phyloP scores from a whole-genome alignment of 2,797 vertebrate species.

The Botia kubotai region DNA sequence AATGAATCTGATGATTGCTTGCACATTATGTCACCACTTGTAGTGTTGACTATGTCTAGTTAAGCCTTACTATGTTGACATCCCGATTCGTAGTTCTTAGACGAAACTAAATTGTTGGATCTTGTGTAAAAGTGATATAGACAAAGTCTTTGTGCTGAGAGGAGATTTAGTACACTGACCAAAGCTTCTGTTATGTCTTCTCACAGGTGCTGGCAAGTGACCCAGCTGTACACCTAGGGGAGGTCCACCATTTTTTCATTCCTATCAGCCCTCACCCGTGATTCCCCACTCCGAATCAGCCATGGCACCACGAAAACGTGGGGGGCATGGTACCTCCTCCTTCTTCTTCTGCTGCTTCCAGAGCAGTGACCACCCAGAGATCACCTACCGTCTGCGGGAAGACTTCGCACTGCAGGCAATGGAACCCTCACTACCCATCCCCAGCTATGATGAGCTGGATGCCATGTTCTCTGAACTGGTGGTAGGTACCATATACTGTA shows the following conservation, averaged over 20 bases:
- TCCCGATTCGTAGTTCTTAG: background rate
- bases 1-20: slow-evolving; percentile 30
- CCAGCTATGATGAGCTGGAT: slow-evolving; percentile 91
- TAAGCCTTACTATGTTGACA: background rate
- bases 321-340: slow-evolving; percentile 84
- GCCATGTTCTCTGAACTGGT: slow-evolving; percentile 95
- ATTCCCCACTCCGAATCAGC: slow-evolving; percentile 59
- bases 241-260: slow-evolving; percentile 51
- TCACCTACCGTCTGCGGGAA: slow-evolving; percentile 93
- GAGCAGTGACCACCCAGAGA: slow-evolving; percentile 94
- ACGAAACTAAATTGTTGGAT: slow-evolving; percentile 15
- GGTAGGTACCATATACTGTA: slow-evolving; percentile 77
- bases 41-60: slow-evolving; percentile 13
- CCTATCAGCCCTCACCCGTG: slow-evolving; percentile 59
- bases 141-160: background rate
- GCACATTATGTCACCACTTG: slow-evolving; percentile 5
- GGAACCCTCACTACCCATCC: slow-evolving; percentile 93
- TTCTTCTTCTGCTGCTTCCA: slow-evolving; percentile 98
- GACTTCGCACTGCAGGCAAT: slow-evolving; percentile 93
- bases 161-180: slow-evolving; percentile 8
- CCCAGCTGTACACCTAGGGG: slow-evolving; percentile 70
- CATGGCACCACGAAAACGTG: slow-evolving; percentile 96
- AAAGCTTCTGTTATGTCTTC: slow-evolving; percentile 25
- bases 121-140: background rate
- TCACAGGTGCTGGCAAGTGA: slow-evolving; percentile 73